Evolutionary conservation across 2,797 vertebrate genomes (phyloP), one percentile per base, ranked within the genome.

Genomic region (Rhynchotus rufescens): DNA sequence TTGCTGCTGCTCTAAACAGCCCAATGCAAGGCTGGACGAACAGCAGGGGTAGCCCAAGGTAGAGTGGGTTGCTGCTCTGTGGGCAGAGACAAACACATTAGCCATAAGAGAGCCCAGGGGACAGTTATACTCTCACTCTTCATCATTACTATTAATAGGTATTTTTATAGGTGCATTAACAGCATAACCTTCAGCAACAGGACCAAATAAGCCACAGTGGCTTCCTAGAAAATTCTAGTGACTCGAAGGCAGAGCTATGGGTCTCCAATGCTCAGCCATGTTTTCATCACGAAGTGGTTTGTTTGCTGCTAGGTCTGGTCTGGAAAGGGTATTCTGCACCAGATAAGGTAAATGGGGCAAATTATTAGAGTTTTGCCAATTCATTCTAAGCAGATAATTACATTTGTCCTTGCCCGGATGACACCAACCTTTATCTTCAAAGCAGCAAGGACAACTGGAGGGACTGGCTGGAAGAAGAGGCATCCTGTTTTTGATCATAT

Each of bases 1-100:
- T 92, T 89, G 93, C 81, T 85, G 42, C 59, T 85, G 62, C 49
- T 80, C 49, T 72, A 84, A 88, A 54, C 12, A 75, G 38, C 42
- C 32, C 54, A 83, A 82, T 88, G 56, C 20, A 80, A 68, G 38
- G 59, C 66, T 90, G 62, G 69, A 78, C n/a, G 85, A 77, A 61
- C 62, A n/a, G 65, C 45, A 57, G 26, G 89, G 30, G 22, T 45
- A 32, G 44, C 6, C 22, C 78, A 64, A 89, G 81, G 67, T 38
- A 21, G 47, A 64, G 38, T 52, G 42, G 30, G 44, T 30, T 62
- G 51, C 51, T 91, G 22, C 25, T 76, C 82, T 81, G 68, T 54
- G 36, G 61, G 68, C 13, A 84, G 52, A 76, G 67, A 67, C 64
- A 86, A 89, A 76, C 7, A 16, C 20, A 73, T n/a, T 30, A 65